Percentiles rank a stretch among this genome's conserved stretches.
These are phyloP conservation scores for Geothlypis trichas DNA, from an alignment of 2,113 vertebrate species.

Conservation along the genomic window DNA sequence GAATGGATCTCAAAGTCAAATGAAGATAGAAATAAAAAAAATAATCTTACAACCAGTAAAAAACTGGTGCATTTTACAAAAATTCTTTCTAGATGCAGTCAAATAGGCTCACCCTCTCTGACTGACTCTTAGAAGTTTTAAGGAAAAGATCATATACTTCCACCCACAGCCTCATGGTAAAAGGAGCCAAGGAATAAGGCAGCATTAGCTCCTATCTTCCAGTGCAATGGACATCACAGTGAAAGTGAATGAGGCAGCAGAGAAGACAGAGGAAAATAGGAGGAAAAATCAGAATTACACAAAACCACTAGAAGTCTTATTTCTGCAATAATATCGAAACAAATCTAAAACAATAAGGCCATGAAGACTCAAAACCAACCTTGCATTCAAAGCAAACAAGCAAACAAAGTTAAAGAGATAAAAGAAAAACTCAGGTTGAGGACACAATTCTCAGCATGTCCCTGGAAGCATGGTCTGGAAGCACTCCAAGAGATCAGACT, in stretches of 20 bases:
- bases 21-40: neutral
- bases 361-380: neutral
- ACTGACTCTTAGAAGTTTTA: neutral
- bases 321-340: neutral
- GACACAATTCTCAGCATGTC: neutral
- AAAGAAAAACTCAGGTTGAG: neutral
- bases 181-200: fast-evolving
- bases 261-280: neutral
- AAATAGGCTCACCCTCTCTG: neutral
- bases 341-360: neutral
- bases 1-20: neutral
- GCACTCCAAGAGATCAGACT: neutral
- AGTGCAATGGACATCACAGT: neutral
- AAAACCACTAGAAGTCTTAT: neutral
- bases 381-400: neutral
- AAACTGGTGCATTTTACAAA: neutral
- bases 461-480: neutral
- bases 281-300: neutral
- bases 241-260: neutral
- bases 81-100: neutral
- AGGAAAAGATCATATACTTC: neutral
- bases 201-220: neutral
- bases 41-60: neutral
- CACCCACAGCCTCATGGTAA: neutral
- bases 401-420: neutral